Evolutionary conservation across 2,888 invertebrate species (phyloP).

Genomic region (Cataglyphis altisquamis): DNA sequence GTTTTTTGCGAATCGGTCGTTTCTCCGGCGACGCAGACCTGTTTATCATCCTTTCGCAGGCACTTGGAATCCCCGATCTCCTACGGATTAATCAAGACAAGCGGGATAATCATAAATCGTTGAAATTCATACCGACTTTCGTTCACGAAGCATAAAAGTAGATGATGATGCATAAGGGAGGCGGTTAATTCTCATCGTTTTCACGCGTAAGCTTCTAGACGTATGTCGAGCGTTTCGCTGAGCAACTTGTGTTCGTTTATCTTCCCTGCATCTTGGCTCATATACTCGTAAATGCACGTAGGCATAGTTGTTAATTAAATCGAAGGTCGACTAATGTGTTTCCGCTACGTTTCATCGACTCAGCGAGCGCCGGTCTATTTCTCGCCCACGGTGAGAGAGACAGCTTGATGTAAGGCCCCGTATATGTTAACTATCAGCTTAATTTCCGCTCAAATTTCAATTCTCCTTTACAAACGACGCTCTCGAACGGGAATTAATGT

Average conservation of each 20-base stretch:
- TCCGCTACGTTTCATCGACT: slow-evolving; percentile 27
- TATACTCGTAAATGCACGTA: not conserved
- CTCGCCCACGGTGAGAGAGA: slow-evolving; percentile 20
- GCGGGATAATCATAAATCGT: slow-evolving; percentile 65
- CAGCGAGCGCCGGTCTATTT: slow-evolving; percentile 16
- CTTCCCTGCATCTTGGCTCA: slow-evolving; percentile 15
- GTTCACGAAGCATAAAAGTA: slow-evolving; percentile 40
- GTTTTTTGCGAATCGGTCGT: slow-evolving; percentile 29
- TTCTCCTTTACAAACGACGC: slow-evolving; percentile 30
- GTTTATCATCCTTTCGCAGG: slow-evolving; percentile 66
- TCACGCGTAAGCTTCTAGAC: slow-evolving; percentile 29
- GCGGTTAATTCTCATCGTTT: slow-evolving; percentile 60
- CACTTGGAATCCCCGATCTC: slow-evolving; percentile 55
- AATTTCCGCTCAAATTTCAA: slow-evolving; percentile 56
- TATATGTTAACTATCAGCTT: slow-evolving; percentile 50
- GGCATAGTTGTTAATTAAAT: slow-evolving; percentile 43
- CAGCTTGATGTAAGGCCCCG: slow-evolving; percentile 33
- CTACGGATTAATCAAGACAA: slow-evolving; percentile 63
- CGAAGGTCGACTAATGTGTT: slow-evolving; percentile 47
- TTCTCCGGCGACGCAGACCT: slow-evolving; percentile 48
- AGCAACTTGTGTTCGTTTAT: slow-evolving; percentile 22
- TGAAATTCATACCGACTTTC: slow-evolving; percentile 59
- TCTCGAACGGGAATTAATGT: slow-evolving; percentile 46
- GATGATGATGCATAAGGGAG: slow-evolving; percentile 53
- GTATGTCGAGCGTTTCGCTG: not conserved